A percentile compares a stretch with the other conserved stretches of the same genome.
Conservation (phyloP, 2,797 vertebrate species). For the Choloepus didactylus region DNA sequence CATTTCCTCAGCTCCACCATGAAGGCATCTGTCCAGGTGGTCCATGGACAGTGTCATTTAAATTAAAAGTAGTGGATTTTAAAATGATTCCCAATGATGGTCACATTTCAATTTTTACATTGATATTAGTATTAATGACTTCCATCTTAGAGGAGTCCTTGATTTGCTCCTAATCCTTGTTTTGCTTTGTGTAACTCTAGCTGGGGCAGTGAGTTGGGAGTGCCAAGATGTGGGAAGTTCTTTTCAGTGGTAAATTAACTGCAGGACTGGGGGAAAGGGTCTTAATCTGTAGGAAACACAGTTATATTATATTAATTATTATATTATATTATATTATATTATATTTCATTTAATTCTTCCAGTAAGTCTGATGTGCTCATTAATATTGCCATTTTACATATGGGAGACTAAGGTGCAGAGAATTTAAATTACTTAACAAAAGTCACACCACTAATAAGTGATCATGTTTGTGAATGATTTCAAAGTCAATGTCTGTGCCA, state of each 20-base stretch:
- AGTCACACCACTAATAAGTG: background rate
- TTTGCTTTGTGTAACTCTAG: background rate
- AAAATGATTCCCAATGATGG: background rate
- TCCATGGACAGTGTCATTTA: background rate
- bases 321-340: background rate
- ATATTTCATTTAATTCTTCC: background rate
- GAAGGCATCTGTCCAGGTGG: background rate
- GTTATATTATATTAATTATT: too few relatives aligned
- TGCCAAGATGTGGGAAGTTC: background rate
- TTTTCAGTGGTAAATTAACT: background rate
- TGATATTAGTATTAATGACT: background rate
- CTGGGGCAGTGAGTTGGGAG: background rate
- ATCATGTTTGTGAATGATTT: background rate
- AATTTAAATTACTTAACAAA: conserved; percentile 1
- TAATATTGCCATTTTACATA: background rate
- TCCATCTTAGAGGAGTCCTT: background rate
- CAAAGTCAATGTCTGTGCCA: background rate
- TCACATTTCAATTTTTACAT: background rate
- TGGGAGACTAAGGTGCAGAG: background rate
- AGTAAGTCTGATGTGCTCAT: background rate
- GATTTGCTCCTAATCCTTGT: background rate
- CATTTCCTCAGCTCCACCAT: background rate
- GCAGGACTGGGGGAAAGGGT: background rate
- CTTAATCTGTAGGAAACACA: background rate
- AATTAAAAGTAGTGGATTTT: background rate